Evolutionary conservation across 2,888 invertebrate genomes (phyloP).

Genomic region (Argyresthia albistria): DNA sequence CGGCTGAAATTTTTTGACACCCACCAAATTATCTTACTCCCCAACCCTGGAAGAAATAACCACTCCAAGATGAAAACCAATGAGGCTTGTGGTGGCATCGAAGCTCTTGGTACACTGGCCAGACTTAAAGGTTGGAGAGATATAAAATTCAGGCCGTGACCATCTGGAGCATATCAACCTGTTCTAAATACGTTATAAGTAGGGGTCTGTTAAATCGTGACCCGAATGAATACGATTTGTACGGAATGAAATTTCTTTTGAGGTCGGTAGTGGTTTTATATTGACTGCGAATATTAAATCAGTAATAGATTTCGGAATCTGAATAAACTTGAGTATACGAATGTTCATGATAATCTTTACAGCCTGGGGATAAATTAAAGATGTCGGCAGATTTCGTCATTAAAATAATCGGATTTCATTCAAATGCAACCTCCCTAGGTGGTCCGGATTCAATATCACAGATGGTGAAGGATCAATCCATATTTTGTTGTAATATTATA

Average conservation of each 20-base stretch:
- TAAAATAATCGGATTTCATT: not conserved
- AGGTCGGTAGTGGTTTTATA: not conserved
- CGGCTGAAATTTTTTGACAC: conserved; percentile 39
- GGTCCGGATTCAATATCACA: conserved; percentile 51
- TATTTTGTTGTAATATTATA: conserved; percentile 65
- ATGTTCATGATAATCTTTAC: no score
- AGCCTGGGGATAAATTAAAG: not conserved
- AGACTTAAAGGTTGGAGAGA: conserved; percentile 53
- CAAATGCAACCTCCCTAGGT: conserved; percentile 31
- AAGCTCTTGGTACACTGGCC: conserved; percentile 39
- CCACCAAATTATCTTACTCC: conserved; percentile 26
- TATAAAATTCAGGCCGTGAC: conserved; percentile 66
- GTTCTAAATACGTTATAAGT: conserved; percentile 51
- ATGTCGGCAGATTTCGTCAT: not conserved
- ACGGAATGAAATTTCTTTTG: not conserved
- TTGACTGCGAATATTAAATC: not conserved
- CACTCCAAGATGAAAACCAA: conserved; percentile 21
- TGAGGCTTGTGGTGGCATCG: conserved; percentile 32
- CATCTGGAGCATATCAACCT: conserved; percentile 63
- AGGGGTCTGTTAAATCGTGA: conserved; percentile 25
- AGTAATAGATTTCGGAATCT: no score
- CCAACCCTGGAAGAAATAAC: not conserved
- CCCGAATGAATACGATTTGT: not conserved
- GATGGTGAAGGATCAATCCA: conserved; percentile 62
- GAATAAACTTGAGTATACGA: no score